Percentiles rank a stretch among this genome's conserved stretches.
Evolutionary conservation across 2,797 vertebrate genomes (phyloP).

Genomic region (Hypotaenidia okinawae): DNA sequence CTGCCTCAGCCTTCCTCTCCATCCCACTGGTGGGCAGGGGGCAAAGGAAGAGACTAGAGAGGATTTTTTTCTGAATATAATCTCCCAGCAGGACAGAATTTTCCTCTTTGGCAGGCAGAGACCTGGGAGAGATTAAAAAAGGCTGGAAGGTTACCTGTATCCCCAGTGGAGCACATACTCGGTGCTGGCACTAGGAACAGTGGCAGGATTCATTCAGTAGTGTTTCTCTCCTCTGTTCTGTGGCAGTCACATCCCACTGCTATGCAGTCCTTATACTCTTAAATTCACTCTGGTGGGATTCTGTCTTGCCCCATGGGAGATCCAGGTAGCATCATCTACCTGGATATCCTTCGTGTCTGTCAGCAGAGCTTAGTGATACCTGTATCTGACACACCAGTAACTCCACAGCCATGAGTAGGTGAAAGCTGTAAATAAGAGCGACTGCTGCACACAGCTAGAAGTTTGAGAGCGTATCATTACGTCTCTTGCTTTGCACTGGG

Average conservation of each 20-base stretch:
- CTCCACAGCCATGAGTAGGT: not conserved
- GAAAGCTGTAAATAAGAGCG: not conserved
- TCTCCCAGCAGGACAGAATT: not conserved
- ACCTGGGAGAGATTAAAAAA: not conserved
- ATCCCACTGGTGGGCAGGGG: not conserved
- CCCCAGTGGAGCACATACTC: accelerated
- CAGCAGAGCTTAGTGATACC: not conserved
- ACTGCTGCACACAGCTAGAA: not conserved
- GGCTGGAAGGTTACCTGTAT: not conserved
- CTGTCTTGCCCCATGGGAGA: not conserved
- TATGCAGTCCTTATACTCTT: accelerated
- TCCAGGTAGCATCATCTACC: accelerated
- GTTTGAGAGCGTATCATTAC: not conserved
- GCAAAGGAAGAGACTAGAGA: not conserved
- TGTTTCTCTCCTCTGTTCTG: not conserved
- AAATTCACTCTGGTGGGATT: not conserved
- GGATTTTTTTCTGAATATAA: not conserved
- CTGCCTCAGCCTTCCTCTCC: not conserved
- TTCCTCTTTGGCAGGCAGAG: not conserved
- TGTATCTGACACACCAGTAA: not conserved
- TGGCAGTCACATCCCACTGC: not conserved
- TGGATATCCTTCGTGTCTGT: not conserved
- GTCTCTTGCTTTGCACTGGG: not conserved
- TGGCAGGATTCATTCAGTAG: not conserved
- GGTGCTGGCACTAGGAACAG: not conserved